phyloP scores from a whole-genome alignment of 2,797 vertebrate species.

The Urosaurus nigricauda region DNA sequence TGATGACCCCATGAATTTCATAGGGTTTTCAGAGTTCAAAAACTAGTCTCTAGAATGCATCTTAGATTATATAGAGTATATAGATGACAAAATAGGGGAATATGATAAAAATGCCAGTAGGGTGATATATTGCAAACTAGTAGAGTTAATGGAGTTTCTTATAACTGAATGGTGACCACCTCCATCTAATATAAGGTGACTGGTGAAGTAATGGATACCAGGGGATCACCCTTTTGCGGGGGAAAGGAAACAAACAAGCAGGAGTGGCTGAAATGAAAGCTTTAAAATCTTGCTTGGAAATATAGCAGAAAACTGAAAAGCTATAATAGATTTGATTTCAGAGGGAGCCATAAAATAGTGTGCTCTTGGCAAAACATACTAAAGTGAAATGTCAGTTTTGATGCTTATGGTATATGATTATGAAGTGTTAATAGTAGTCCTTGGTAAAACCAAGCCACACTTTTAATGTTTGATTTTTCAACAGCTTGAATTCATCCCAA shows the following conservation, averaged over 20 bases:
- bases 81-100: slow-evolving; percentile 84
- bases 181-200: slow-evolving; percentile 88
- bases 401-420: slow-evolving; percentile 79
- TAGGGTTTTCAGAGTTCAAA: slow-evolving; percentile 53
- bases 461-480: slow-evolving; percentile 82
- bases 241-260: slow-evolving; percentile 79
- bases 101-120: slow-evolving; percentile 90
- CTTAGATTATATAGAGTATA: slow-evolving; percentile 78
- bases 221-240: slow-evolving; percentile 83
- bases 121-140: slow-evolving; percentile 89
- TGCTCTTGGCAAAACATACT: slow-evolving; percentile 78
- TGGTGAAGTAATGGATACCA: slow-evolving; percentile 91
- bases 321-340: slow-evolving; percentile 81
- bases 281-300: slow-evolving; percentile 88
- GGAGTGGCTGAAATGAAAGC: slow-evolving; percentile 80
- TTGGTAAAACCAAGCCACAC: slow-evolving; percentile 78
- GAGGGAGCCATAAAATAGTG: slow-evolving; percentile 77
- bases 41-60: slow-evolving; percentile 75
- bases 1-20: no score
- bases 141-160: slow-evolving; percentile 82
- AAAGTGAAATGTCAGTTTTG: slow-evolving; percentile 78
- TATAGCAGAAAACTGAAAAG: slow-evolving; percentile 87
- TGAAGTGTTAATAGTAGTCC: slow-evolving; percentile 80
- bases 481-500: slow-evolving; percentile 79
- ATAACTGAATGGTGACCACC: slow-evolving; percentile 81